phyloP scores from a whole-genome alignment of 2,888 invertebrate genomes.

The Agapetus fuscipes region DNA sequence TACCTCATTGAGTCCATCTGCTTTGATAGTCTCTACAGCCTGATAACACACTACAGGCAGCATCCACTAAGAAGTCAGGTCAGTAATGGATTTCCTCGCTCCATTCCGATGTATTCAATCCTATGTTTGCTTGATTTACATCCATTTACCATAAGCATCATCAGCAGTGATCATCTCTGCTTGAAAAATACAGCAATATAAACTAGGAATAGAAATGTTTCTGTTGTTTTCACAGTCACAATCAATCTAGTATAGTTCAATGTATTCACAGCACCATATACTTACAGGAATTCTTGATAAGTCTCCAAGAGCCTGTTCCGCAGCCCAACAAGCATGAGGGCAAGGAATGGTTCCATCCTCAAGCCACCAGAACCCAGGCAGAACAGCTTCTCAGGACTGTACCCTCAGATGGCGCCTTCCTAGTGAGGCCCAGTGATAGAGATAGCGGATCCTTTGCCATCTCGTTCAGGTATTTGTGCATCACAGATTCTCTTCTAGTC shows the following conservation, averaged over 20 bases:
- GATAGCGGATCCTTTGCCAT: constrained; percentile 82
- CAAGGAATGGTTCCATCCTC: constrained; percentile 86
- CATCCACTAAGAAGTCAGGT: constrained; percentile 79
- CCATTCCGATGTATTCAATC: too few species aligned
- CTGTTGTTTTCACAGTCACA: too few species aligned
- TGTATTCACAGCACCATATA: too few species aligned
- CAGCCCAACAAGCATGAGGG: constrained; percentile 91
- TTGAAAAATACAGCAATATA: too few species aligned
- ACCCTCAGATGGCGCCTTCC: constrained; percentile 85
- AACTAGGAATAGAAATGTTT: too few species aligned
- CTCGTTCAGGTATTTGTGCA: constrained; percentile 82
- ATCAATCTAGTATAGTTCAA: too few species aligned
- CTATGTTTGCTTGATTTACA: too few species aligned
- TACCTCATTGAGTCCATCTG: constrained; percentile 79
- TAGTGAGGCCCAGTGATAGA: constrained; percentile 86
- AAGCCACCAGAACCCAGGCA: constrained; percentile 69
- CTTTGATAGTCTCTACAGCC: constrained; percentile 85
- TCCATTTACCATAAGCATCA: not conserved
- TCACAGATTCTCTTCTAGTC: not conserved
- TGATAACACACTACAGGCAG: constrained; percentile 83
- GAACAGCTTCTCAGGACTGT: constrained; percentile 82
- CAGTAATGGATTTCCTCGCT: constrained; percentile 22
- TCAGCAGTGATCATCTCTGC: too few species aligned
- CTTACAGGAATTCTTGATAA: constrained; percentile 74
- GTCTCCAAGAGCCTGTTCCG: constrained; percentile 82